Percentiles rank a stretch among this genome's conserved stretches.
These are phyloP conservation scores for Orycteropus afer DNA, from an alignment of 2,113 vertebrate genomes.

Conservation along the genomic window DNA sequence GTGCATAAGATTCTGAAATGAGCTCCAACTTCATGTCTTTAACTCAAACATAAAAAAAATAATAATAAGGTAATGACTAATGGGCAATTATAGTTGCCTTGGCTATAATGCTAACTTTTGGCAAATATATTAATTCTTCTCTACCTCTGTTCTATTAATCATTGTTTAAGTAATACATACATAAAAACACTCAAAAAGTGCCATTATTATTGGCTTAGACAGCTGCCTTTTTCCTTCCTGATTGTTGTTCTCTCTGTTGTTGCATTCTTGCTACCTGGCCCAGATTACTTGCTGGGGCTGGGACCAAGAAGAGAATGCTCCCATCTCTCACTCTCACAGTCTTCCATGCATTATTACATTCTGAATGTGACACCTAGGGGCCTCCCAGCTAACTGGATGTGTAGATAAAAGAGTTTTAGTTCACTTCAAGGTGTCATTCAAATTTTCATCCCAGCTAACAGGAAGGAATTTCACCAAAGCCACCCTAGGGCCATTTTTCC, in stretches of 20 bases:
- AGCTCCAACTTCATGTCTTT: neutral
- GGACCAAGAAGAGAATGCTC: neutral
- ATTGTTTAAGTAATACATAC: neutral
- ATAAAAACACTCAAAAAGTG: conserved; percentile 8
- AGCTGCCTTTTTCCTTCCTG: neutral
- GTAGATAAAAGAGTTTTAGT: conserved; percentile 65
- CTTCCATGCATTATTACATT: neutral
- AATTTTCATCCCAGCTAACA: conserved; percentile 62
- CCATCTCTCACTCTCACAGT: neutral
- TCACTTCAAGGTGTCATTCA: conserved; percentile 67
- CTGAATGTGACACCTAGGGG: neutral
- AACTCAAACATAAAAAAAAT: neutral
- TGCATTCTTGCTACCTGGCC: neutral
- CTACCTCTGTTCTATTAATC: neutral
- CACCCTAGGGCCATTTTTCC: conserved; percentile 26
- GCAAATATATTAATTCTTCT: conserved; percentile 6
- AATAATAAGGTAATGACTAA: neutral
- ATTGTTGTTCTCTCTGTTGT: neutral
- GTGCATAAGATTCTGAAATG: neutral
- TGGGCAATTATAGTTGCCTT: neutral
- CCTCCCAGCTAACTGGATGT: conserved; percentile 41
- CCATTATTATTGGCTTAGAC: neutral
- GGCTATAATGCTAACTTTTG: conserved; percentile 33
- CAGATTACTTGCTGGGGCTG: neutral
- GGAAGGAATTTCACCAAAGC: conserved; percentile 49